phyloP scores from a whole-genome alignment of 2,797 vertebrate genomes.

The Chiroxiphia lanceolata region DNA sequence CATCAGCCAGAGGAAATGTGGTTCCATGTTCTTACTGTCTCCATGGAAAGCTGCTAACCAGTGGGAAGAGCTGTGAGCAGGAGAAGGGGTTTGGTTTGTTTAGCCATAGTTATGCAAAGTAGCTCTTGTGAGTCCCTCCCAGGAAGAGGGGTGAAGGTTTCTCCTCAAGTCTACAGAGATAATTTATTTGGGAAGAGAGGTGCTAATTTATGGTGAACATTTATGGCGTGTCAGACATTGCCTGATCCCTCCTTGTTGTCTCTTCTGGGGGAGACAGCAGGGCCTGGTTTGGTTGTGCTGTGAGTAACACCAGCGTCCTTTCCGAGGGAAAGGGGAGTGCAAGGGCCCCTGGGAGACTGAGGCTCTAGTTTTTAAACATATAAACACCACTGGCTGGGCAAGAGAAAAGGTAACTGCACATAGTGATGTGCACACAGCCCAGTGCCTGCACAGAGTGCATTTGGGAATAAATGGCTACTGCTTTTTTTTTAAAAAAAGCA shows the following conservation, averaged over 20 bases:
- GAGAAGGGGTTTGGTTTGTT: neutral
- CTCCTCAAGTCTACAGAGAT: neutral
- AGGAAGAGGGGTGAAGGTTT: neutral
- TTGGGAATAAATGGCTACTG: neutral
- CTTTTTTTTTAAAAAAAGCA: neutral
- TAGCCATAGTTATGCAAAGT: neutral
- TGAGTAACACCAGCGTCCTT: neutral
- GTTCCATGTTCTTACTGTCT: neutral
- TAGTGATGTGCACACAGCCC: neutral
- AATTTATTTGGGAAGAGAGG: neutral
- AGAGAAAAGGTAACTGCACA: neutral
- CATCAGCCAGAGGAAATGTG: neutral
- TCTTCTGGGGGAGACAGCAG: neutral
- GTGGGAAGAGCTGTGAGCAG: neutral
- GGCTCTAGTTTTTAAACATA: neutral
- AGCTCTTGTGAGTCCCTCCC: neutral
- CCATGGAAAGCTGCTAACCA: neutral
- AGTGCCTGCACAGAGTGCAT: neutral
- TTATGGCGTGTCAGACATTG: neutral
- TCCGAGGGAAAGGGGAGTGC: neutral
- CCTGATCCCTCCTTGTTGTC: rapidly evolving
- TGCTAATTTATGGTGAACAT: neutral
- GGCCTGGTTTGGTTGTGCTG: neutral
- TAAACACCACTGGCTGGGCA: neutral
- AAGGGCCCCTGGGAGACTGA: neutral